phyloP scores from a whole-genome alignment of 1,140 invertebrate species.

The Drosophila pandora region DNA sequence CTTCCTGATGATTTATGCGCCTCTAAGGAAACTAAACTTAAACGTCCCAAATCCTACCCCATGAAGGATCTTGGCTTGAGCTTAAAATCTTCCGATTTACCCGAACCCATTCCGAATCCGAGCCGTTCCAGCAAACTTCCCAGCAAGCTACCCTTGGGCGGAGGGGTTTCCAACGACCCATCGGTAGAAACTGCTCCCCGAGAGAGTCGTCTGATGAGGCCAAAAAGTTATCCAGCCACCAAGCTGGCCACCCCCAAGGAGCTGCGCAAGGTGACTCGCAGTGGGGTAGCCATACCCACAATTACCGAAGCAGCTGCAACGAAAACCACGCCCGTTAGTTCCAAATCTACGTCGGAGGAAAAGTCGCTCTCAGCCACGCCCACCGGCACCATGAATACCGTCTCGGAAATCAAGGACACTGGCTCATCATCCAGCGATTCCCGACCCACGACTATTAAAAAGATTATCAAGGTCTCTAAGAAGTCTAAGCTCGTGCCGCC shows the following conservation, averaged over 20 bases:
- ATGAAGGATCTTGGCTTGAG: conserved; percentile 67
- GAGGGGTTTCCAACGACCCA: conserved; percentile 1
- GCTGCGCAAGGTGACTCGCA: conserved; percentile 64
- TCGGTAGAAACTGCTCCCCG: conserved; percentile 13
- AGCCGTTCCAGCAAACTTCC: conserved; percentile 44
- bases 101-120: conserved; percentile 6
- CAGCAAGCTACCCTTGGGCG: conserved; percentile 31
- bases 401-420: conserved; percentile 45
- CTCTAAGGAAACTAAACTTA: conserved; percentile 85
- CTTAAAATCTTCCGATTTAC: conserved; percentile 36
- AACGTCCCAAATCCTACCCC: conserved; percentile 86
- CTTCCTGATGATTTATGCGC: background rate
- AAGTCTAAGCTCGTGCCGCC: conserved; percentile 76
- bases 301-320: conserved; percentile 40
- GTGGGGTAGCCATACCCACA: conserved; percentile 63
- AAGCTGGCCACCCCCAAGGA: conserved; percentile 80
- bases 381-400: conserved; percentile 24
- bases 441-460: conserved; percentile 59
- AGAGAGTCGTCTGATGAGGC: conserved; percentile 73
- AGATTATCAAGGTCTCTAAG: conserved; percentile 69
- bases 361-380: conserved; percentile 50
- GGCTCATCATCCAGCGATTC: conserved; percentile 51
- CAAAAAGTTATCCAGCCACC: conserved; percentile 85
- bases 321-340: conserved; percentile 23
- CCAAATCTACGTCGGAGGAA: conserved; percentile 61